phyloP scores from a whole-genome alignment of 2,888 invertebrate genomes.

The Polydrusus cervinus region DNA sequence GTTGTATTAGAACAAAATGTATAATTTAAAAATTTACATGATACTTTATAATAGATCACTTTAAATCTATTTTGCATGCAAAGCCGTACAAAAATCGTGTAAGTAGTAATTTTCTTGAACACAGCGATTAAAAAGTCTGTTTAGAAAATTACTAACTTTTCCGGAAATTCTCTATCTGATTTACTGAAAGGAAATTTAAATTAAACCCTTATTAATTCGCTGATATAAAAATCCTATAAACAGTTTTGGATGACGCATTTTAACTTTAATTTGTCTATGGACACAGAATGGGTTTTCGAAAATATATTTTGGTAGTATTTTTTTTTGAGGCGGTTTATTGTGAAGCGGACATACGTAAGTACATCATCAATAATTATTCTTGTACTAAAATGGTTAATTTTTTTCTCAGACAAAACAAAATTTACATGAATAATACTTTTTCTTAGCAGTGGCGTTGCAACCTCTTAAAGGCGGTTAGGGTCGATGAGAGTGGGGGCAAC shows the following conservation, averaged over 20 bases:
- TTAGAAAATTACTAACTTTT: conserved; percentile 26
- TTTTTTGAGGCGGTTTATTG: not conserved
- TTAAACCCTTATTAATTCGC: not conserved
- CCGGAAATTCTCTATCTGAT: conserved; percentile 25
- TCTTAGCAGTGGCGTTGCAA: too few species aligned
- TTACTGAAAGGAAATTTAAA: conserved; percentile 26
- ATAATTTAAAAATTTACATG: not conserved
- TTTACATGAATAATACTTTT: too few species aligned
- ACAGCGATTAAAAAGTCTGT: conserved; percentile 11
- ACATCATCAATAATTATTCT: conserved; percentile 7
- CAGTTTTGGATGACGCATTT: not conserved
- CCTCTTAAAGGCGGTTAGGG: too few species aligned
- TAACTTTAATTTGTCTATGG: not conserved
- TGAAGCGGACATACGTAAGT: conserved; percentile 54
- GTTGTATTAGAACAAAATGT: too few species aligned
- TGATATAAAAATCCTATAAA: conserved; percentile 29
- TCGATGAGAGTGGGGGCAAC: too few species aligned
- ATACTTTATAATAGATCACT: not conserved
- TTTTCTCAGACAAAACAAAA: not conserved
- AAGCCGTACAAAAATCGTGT: conserved; percentile 9
- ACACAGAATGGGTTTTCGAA: conserved; percentile 10
- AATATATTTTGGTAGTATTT: conserved; percentile 11
- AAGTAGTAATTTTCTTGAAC: conserved; percentile 13
- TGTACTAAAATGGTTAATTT: not conserved
- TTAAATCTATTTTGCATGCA: not conserved